Evolutionary conservation across 1,140 invertebrate genomes (phyloP).

Genomic region (Listronotus oregonensis): DNA sequence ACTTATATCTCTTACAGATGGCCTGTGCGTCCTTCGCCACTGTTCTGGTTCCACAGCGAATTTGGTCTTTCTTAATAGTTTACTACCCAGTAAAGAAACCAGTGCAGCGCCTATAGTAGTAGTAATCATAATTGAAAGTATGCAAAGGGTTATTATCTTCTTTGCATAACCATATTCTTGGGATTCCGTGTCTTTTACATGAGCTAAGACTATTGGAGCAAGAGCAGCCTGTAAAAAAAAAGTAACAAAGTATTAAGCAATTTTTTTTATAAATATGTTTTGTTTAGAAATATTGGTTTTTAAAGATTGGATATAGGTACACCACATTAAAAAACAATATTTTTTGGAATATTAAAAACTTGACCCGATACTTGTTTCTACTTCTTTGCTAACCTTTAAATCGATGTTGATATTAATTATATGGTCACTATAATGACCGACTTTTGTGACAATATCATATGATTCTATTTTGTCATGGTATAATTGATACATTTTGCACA

Average conservation of each 20-base stretch:
- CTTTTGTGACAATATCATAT: too few species aligned
- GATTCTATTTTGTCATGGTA: too few species aligned
- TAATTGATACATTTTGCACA: too few species aligned
- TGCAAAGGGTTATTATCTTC: conserved; percentile 72
- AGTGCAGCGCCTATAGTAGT: conserved; percentile 88
- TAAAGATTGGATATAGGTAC: too few species aligned
- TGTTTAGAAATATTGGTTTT: too few species aligned
- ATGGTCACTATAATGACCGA: too few species aligned
- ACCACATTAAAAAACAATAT: too few species aligned
- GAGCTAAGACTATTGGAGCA: conserved; percentile 76
- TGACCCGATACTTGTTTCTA: too few species aligned
- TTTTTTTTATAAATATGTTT: too few species aligned
- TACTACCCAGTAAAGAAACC: conserved; percentile 79
- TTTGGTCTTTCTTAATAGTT: conserved; percentile 72
- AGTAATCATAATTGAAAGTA: conserved; percentile 89
- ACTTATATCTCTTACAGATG: conserved; percentile 80
- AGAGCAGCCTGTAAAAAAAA: conserved; percentile 71
- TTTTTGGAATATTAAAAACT: too few species aligned
- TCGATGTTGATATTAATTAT: too few species aligned
- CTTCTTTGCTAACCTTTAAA: too few species aligned
- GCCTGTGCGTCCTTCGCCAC: conserved; percentile 75
- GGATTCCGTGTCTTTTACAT: conserved; percentile 60
- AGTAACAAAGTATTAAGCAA: neutral
- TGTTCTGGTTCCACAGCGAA: conserved; percentile 65
- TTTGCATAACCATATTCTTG: conserved; percentile 63